Conservation (phyloP, 2,888 invertebrate species). For the Drosophila greeni region DNA sequence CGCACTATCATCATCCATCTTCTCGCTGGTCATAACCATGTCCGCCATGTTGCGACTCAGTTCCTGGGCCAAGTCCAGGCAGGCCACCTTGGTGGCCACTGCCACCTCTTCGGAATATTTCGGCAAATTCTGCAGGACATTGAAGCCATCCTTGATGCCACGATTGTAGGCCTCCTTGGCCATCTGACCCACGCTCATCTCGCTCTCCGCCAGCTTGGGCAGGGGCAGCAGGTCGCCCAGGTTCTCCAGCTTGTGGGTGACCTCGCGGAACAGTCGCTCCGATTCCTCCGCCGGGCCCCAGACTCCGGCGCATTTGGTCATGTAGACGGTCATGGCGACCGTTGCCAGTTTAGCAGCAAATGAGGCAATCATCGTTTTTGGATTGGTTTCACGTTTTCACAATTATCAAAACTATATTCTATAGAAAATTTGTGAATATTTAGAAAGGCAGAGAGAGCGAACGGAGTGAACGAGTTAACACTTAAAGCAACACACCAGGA, state of each 20-base stretch:
- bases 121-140: slow-evolving; percentile 30
- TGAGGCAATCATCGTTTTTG: slow-evolving; percentile 33
- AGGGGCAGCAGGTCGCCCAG: slow-evolving; percentile 4
- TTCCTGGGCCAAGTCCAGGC: slow-evolving; percentile 6
- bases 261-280: slow-evolving; percentile 17
- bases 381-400: too few relatives aligned
- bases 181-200: neutral
- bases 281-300: slow-evolving; percentile 42
- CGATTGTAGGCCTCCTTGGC: slow-evolving; percentile 23
- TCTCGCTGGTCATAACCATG: neutral
- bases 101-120: slow-evolving; percentile 13
- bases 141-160: slow-evolving; percentile 24
- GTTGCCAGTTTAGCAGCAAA: slow-evolving; percentile 36
- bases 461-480: too few relatives aligned
- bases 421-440: too few relatives aligned
- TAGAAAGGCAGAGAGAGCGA: too few relatives aligned
- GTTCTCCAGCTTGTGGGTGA: slow-evolving; percentile 15
- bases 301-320: slow-evolving; percentile 24
- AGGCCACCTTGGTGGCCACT: slow-evolving; percentile 7
- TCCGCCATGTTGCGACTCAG: neutral
- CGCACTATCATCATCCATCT: too few relatives aligned
- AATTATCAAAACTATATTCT: too few relatives aligned
- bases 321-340: slow-evolving; percentile 35
- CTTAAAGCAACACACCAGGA: too few relatives aligned
- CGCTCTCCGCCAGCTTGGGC: neutral